Base-by-base conservation (phyloP, 2,797 vertebrate genomes). In the Ctenopoma multispine region DNA sequence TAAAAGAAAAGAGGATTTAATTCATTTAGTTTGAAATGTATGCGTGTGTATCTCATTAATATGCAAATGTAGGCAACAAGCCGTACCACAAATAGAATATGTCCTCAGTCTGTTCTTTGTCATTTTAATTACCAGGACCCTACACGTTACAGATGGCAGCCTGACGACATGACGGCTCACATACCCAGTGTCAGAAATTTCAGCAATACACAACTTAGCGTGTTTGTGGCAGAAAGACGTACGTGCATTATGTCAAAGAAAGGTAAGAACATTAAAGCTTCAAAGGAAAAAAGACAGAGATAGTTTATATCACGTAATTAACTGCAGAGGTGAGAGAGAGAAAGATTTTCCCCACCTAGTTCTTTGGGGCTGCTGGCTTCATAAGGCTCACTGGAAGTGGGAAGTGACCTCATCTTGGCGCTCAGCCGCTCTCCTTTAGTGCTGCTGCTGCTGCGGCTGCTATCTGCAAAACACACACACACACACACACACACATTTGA, bases 371-470 rank as follows among this genome's bases (percentile, higher is more conserved):
- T 83, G 83, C 94, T 98, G 63, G 93, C 92, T 93, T 98, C 97
- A 53, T 98, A 99, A 7, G 96, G 96, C 75, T 98, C 96, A 41
- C 90, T 94, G 80, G 95, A 89, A 80, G 91, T 94, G 61, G 97
- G 96, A 81, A 99, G 94, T 72, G 94, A 90, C 89, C 92, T 96
- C 79, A 98, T 92, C 87, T 90, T 97, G 85, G 93, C 90, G 72
- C 95, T 96, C 75, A 97, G 92, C 50, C 96, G 93, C 80, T 98
- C 97, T 60, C 95, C 94, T 92, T 94, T 97, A 55, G 92, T 92
- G 81, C 92, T 94, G 84, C 76, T 86, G 83, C 81, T 93, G 91
- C 93, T 96, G 88, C 94, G 95, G 75, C 94, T 92, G 75, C 93
- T 95, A 59, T 97, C 97, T 99, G 92, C 85, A 63, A 24, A 15